Evolutionary conservation across 2,113 vertebrate genomes (phyloP), one percentile per base, ranked within the genome.

Genomic region (Ailurus styani): DNA sequence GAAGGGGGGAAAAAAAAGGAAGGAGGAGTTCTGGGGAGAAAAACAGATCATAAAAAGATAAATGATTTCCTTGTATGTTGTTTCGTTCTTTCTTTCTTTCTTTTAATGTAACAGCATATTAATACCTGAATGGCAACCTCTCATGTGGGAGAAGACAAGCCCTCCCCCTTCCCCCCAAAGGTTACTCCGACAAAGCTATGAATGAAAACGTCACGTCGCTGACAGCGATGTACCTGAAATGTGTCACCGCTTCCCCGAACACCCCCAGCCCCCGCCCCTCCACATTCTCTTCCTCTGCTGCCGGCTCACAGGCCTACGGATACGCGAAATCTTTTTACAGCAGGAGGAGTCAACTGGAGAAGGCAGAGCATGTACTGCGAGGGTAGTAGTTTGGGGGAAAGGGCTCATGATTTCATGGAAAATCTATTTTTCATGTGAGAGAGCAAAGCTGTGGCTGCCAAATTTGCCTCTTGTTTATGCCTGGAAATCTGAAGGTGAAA

Each of bases 181-280:
- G 97, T 27, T 87, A 92, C 96, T 90, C 17, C 95, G 97, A 97
- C 95, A 50, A 29, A 2, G 25, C 93, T 25, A 15, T 96, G 98
- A 98, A 98, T 97, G 98, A 98, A 98, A 98, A 98, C 11, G 95
- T 98, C 98, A 97, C 64, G 18, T 91, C 95, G 97, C 55, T 98
- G 98, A 98, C 98, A 98, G 98, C 85, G 96, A 97, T 96, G 91
- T 93, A 97, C 96, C 73, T 1, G 98, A 88, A 96, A 90, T 3
- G 81, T 97, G 98, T 94, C 98, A 96, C 93, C 93, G 60, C 66
- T 75, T 91, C 85, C 82, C 62, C 0, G 9, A 20, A 18, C 25
- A 11, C 75, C 55, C 40, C 68, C 40, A 9, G 42, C 94, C 82
- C 25, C 37, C 15, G 20, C 47, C 84, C 89, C 12, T 5, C 54